These are phyloP conservation scores for Dryobota labecula DNA, from an alignment of 2,888 invertebrate genomes.

Conservation along the genomic window DNA sequence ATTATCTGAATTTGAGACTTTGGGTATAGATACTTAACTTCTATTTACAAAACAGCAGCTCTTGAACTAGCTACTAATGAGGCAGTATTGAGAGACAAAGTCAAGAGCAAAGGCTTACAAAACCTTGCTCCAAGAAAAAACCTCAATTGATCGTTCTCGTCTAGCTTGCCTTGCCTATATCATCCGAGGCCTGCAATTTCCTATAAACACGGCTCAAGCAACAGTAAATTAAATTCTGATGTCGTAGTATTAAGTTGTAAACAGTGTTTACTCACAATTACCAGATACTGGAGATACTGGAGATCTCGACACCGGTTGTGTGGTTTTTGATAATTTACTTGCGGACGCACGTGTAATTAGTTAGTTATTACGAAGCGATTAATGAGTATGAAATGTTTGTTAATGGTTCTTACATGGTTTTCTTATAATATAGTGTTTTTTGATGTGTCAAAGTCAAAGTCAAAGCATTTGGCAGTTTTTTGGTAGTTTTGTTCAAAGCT, in stretches of 20 bases:
- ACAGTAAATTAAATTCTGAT: conserved; percentile 85
- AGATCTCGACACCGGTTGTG: conserved; percentile 63
- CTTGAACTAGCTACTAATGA: conserved; percentile 1
- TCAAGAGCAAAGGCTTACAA: not conserved
- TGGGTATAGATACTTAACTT: not conserved
- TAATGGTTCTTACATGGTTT: not conserved
- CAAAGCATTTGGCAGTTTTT: too few relatives aligned
- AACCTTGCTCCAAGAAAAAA: conserved; percentile 2
- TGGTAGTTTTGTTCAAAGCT: not conserved
- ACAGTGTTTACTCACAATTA: conserved; percentile 71
- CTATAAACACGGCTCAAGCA: conserved; percentile 76
- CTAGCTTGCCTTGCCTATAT: conserved; percentile 44
- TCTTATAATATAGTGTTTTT: not conserved
- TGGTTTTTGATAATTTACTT: conserved; percentile 70
- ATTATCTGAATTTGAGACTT: too few relatives aligned
- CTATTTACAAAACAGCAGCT: not conserved
- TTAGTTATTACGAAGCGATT: conserved; percentile 40
- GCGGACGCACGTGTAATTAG: conserved; percentile 50
- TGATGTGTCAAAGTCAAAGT: not conserved
- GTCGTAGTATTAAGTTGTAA: conserved; percentile 81
- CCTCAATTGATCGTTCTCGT: conserved; percentile 30
- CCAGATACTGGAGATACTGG: conserved; percentile 49
- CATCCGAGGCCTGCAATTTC: conserved; percentile 74
- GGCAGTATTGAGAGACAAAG: not conserved
- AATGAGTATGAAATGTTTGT: conserved; percentile 53